Evolutionary conservation across 1,140 invertebrate genomes (phyloP).

Genomic region (Drosophila bocqueti): DNA sequence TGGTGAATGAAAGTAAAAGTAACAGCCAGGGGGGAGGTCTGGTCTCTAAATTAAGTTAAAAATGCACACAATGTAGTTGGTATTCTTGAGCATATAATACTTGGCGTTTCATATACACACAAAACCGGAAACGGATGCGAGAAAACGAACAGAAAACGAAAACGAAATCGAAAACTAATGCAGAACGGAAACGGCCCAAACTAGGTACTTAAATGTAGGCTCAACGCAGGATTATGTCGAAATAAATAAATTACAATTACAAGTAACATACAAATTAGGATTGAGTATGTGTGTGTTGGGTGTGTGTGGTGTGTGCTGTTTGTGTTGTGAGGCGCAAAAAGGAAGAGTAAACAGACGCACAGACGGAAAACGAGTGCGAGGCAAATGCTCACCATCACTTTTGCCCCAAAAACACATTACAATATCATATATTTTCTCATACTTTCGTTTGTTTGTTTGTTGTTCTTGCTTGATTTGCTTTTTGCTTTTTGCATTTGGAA

Average conservation of each 20-base stretch:
- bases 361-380: constrained; percentile 68
- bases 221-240: constrained; percentile 25
- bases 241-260: constrained; percentile 81
- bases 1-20: constrained; percentile 19
- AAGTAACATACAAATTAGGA: constrained; percentile 72
- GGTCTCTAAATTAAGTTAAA: constrained; percentile 55
- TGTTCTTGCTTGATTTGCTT: constrained; percentile 33
- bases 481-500: constrained; percentile 47
- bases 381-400: constrained; percentile 62
- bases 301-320: constrained; percentile 7
- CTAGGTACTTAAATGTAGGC: constrained; percentile 29
- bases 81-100: constrained; percentile 78
- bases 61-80: constrained; percentile 62
- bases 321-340: constrained; percentile 48
- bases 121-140: constrained; percentile 34
- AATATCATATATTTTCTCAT: constrained; percentile 61
- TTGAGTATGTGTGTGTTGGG: constrained; percentile 62
- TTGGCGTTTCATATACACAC: constrained; percentile 57
- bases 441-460: constrained; percentile 46
- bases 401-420: constrained; percentile 51
- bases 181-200: constrained; percentile 21
- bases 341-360: constrained; percentile 61
- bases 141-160: constrained; percentile 30
- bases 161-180: constrained; percentile 6
- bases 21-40: constrained; percentile 7